Percentiles rank a stretch among this genome's conserved stretches.
Evolutionary conservation across 2,888 invertebrate species (phyloP).

Genomic region (Caenorhabditis macrosperma): DNA sequence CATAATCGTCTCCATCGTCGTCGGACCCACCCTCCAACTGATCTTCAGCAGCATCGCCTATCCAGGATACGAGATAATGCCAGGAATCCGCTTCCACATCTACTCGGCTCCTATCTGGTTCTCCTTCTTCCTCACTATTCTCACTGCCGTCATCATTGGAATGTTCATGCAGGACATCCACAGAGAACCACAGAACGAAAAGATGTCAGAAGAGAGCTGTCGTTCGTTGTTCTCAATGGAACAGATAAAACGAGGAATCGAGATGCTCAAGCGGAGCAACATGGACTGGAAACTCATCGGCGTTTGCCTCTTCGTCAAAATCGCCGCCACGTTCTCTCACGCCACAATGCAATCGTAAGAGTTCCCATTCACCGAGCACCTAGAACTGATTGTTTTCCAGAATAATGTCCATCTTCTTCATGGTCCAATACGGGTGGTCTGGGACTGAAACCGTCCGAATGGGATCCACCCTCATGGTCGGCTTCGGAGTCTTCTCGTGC

Average conservation of each 20-base stretch:
- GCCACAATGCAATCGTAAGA: conserved; percentile 57
- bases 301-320: conserved; percentile 50
- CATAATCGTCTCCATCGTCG: conserved; percentile 48
- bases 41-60: conserved; percentile 64
- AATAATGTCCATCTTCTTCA: conserved; percentile 54
- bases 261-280: conserved; percentile 25
- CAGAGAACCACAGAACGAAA: conserved; percentile 15
- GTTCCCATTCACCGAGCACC: neutral
- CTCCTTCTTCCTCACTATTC: conserved; percentile 42
- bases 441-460: conserved; percentile 54
- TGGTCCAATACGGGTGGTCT: conserved; percentile 61
- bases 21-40: conserved; percentile 61
- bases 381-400: neutral
- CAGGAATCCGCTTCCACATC: conserved; percentile 55
- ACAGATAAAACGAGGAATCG: conserved; percentile 7
- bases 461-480: conserved; percentile 44
- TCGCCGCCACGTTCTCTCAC: conserved; percentile 54
- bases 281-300: conserved; percentile 49
- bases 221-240: conserved; percentile 37
- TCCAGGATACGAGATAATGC: conserved; percentile 64
- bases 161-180: conserved; percentile 45
- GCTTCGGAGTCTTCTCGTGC: conserved; percentile 45
- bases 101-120: conserved; percentile 60
- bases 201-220: conserved; percentile 10
- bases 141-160: conserved; percentile 33